These are phyloP conservation scores for Solea solea DNA, from an alignment of 2,113 vertebrate genomes.

Conservation along the genomic window DNA sequence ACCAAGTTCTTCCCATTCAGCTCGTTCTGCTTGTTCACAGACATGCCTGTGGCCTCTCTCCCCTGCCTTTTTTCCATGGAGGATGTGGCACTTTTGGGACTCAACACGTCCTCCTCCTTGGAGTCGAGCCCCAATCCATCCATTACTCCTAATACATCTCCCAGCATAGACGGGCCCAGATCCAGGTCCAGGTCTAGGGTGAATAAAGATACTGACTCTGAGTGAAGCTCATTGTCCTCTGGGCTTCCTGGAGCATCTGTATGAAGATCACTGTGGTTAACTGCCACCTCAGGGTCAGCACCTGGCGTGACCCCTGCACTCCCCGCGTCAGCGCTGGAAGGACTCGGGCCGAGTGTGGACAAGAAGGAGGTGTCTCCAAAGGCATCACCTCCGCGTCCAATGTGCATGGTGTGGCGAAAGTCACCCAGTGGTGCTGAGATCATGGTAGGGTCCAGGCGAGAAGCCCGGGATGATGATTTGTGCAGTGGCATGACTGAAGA, in stretches of 20 bases:
- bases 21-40: constrained; percentile 58
- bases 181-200: constrained; percentile 86
- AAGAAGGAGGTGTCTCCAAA: constrained; percentile 93
- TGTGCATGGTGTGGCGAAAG: constrained; percentile 92
- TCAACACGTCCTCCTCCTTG: constrained; percentile 56
- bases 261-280: constrained; percentile 40
- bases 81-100: constrained; percentile 29
- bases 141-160: constrained; percentile 86
- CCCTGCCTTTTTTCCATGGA: constrained; percentile 39
- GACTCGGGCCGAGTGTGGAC: constrained; percentile 79
- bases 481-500: constrained; percentile 85
- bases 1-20: constrained; percentile 68
- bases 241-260: constrained; percentile 35
- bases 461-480: constrained; percentile 82
- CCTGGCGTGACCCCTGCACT: constrained; percentile 23
- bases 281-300: constrained; percentile 33
- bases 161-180: constrained; percentile 82
- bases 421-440: constrained; percentile 90
- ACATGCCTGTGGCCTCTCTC: constrained; percentile 34
- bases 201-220: constrained; percentile 77
- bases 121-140: constrained; percentile 76
- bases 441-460: constrained; percentile 85
- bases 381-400: constrained; percentile 88
- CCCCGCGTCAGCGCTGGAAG: constrained; percentile 48
- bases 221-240: constrained; percentile 61